Evolutionary conservation across 2,888 invertebrate species (phyloP).

Genomic region (Aleiodes alternator): DNA sequence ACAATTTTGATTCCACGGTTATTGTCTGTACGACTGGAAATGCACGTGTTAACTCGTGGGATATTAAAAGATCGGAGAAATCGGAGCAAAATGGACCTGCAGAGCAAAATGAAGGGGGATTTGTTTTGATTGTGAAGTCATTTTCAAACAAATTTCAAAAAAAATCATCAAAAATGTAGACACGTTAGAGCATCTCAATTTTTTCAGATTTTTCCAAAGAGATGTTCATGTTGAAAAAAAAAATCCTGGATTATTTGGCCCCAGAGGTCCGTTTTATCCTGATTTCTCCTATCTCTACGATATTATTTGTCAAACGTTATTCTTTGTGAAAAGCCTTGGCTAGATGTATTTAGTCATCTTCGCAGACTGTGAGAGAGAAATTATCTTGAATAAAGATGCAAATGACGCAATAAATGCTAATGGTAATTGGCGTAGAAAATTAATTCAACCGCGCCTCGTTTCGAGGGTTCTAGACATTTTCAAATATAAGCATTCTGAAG

Average conservation of each 20-base stretch:
- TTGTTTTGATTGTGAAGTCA: too few species aligned
- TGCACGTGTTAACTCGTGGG: not conserved
- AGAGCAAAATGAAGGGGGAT: too few species aligned
- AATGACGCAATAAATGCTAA: slow-evolving; percentile 64
- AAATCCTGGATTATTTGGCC: too few species aligned
- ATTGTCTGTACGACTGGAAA: not conserved
- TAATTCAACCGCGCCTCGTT: slow-evolving; percentile 55
- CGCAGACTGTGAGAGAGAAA: not conserved
- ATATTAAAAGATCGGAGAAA: not conserved
- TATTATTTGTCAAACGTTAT: not conserved
- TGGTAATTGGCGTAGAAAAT: slow-evolving; percentile 65
- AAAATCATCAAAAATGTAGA: too few species aligned
- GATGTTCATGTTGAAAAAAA: not conserved
- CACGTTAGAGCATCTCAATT: too few species aligned
- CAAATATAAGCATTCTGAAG: not conserved
- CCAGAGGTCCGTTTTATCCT: too few species aligned
- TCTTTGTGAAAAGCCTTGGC: too few species aligned
- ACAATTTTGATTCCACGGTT: too few species aligned
- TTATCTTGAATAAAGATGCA: slow-evolving; percentile 59
- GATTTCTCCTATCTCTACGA: not conserved
- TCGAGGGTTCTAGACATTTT: slow-evolving; percentile 6
- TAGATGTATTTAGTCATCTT: too few species aligned
- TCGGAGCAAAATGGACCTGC: too few species aligned
- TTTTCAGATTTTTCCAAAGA: too few species aligned
- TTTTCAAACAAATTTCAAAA: too few species aligned